Evolutionary conservation across 2,797 vertebrate species (phyloP).

Genomic region (Pseudochirops cupreus): DNA sequence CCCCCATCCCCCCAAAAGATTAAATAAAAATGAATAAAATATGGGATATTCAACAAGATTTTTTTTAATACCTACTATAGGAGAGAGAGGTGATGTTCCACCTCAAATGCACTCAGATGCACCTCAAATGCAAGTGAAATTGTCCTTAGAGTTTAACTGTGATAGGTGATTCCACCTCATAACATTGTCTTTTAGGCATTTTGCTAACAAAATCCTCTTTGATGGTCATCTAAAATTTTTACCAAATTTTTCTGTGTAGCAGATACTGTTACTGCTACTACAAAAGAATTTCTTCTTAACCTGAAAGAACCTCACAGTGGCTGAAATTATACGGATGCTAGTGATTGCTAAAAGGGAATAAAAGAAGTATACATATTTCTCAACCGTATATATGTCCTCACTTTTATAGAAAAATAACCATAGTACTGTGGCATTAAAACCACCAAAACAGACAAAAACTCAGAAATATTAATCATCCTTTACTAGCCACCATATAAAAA

Average conservation of each 20-base stretch:
- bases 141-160: background rate
- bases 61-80: background rate
- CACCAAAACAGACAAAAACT: too few species aligned
- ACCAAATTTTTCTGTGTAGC: background rate
- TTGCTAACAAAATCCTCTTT: slow-evolving; percentile 3
- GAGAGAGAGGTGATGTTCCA: background rate
- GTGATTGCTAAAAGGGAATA: too few species aligned
- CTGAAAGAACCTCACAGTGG: background rate
- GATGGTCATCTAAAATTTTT: background rate
- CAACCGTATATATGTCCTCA: too few species aligned
- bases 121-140: background rate
- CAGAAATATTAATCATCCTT: too few species aligned
- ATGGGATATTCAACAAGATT: too few species aligned
- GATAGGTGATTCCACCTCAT: background rate
- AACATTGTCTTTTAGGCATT: background rate
- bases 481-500: too few species aligned
- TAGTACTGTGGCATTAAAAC: too few species aligned
- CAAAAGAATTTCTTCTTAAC: background rate
- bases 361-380: too few species aligned
- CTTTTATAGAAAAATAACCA: too few species aligned
- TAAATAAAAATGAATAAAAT: background rate
- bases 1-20: background rate
- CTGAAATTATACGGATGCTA: background rate
- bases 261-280: background rate
- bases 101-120: background rate